Evolutionary conservation across 2,888 invertebrate species (phyloP).

Genomic region (Girardia tigrina): DNA sequence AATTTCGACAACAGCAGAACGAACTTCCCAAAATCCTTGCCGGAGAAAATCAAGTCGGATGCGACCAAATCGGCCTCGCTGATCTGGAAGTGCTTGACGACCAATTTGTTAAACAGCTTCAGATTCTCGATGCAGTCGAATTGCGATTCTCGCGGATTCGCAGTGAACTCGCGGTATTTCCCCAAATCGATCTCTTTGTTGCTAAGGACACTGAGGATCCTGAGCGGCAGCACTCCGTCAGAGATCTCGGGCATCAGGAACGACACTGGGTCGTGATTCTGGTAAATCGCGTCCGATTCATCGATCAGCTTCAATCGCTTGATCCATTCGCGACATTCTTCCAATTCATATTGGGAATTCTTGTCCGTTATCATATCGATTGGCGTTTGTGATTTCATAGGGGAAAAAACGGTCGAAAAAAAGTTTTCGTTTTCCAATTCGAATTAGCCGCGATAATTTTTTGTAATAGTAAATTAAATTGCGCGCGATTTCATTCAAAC

Average conservation of each 20-base stretch:
- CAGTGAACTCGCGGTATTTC: background rate
- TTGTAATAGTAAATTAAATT: too few relatives aligned
- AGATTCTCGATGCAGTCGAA: background rate
- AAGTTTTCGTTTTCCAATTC: too few relatives aligned
- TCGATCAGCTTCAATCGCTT: background rate
- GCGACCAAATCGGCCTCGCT: background rate
- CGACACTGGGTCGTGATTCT: background rate
- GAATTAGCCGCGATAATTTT: too few relatives aligned
- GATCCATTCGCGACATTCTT: background rate
- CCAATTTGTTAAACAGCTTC: background rate
- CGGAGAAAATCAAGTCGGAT: background rate
- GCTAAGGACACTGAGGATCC: background rate
- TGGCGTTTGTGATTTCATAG: too few relatives aligned
- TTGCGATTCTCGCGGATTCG: background rate
- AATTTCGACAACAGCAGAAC: background rate
- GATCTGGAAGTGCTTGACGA: background rate
- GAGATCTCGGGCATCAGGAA: background rate
- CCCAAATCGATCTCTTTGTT: background rate
- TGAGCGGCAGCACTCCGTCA: background rate
- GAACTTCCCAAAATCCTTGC: background rate
- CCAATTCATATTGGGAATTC: background rate
- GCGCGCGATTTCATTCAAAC: too few relatives aligned
- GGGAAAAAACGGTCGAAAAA: too few relatives aligned
- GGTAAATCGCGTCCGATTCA: background rate
- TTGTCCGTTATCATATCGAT: background rate